These are phyloP conservation scores for Platyscapa corneri DNA, from an alignment of 1,140 invertebrate genomes.

Conservation along the genomic window DNA sequence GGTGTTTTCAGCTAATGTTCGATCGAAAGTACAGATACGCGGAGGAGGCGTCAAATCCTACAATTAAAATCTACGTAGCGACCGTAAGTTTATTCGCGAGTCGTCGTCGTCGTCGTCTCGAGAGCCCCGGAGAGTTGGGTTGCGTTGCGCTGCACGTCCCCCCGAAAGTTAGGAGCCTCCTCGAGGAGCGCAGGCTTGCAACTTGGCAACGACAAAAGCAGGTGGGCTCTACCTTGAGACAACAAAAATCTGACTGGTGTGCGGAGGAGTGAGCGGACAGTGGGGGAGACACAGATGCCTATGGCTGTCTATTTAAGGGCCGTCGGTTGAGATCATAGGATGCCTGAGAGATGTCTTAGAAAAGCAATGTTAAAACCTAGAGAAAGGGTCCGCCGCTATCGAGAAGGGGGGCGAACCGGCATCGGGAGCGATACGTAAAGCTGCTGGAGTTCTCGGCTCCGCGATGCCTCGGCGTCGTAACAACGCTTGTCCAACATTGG, in stretches of 20 bases:
- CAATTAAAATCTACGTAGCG: not conserved
- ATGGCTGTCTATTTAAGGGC: conserved; percentile 58
- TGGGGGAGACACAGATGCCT: conserved; percentile 35
- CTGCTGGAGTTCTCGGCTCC: too few species aligned
- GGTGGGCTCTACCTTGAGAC: conserved; percentile 7
- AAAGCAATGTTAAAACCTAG: not conserved
- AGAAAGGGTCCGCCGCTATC: too few species aligned
- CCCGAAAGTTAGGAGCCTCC: too few species aligned
- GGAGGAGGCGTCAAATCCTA: not conserved
- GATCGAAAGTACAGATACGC: not conserved
- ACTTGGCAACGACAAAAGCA: too few species aligned
- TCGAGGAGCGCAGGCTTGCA: too few species aligned
- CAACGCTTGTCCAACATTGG: not conserved
- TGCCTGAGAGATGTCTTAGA: conserved; percentile 63
- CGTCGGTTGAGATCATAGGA: conserved; percentile 65
- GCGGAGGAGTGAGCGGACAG: too few species aligned
- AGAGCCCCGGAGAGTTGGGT: too few species aligned
- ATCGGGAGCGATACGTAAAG: too few species aligned
- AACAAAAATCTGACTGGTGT: not conserved
- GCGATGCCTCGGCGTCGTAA: not conserved
- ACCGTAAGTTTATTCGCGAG: too few species aligned
- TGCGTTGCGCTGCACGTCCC: too few species aligned
- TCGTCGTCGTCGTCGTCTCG: too few species aligned
- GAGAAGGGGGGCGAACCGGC: too few species aligned
- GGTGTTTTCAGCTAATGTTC: not conserved